phyloP scores from a whole-genome alignment of 2,888 invertebrate species.

The Xestoiulus laeticollis region DNA sequence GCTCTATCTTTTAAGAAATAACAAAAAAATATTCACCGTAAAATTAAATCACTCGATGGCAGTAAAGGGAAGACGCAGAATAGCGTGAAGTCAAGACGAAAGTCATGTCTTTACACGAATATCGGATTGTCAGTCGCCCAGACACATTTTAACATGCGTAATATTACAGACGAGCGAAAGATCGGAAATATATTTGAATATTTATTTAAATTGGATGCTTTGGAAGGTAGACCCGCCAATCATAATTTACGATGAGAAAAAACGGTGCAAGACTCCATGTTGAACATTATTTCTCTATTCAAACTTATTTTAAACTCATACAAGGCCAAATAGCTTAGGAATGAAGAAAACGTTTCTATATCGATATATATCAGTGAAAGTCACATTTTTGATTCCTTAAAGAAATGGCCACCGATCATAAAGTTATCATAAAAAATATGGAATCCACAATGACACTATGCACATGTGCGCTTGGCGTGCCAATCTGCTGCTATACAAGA shows the following conservation, averaged over 20 bases:
- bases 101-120: neutral
- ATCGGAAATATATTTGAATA: conserved; percentile 30
- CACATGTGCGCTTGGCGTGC: too few species aligned
- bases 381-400: neutral
- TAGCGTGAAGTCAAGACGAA: neutral
- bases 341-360: neutral
- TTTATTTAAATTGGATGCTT: conserved; percentile 8
- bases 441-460: neutral
- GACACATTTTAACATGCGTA: neutral
- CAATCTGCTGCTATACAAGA: too few species aligned
- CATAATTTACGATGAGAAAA: neutral
- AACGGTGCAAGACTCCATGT: neutral
- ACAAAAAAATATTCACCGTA: neutral
- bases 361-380: neutral
- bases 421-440: neutral
- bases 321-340: neutral
- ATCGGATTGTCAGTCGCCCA: conserved; percentile 1
- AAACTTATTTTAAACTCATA: neutral
- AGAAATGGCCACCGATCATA: neutral
- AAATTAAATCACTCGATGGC: conserved; percentile 17
- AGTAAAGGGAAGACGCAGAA: neutral
- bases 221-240: neutral
- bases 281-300: conserved; percentile 6
- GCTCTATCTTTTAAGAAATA: neutral
- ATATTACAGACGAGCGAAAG: neutral